Evolutionary conservation across 2,113 vertebrate species (phyloP), one percentile per base, ranked within the genome.

Genomic region (Pitta sordida): DNA sequence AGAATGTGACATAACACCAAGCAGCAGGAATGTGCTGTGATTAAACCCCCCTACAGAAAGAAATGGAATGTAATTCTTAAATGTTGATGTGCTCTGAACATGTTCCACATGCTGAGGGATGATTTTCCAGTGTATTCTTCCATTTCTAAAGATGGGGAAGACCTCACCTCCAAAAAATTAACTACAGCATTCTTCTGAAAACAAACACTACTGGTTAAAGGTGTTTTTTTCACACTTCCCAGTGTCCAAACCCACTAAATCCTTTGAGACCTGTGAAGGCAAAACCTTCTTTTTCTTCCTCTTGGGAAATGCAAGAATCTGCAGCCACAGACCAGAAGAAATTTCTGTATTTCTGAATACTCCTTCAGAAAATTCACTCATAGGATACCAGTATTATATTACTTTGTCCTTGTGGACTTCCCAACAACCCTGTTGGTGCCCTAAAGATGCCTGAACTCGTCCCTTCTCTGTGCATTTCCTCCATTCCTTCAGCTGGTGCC

Each of bases 11-110:
- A 24, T 17, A 79, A 71, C 27, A 91, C 8, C 32, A 86, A 85
- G 53, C 79, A 96, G 73, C 53, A 88, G 88, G 79, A 89, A 94
- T 91, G 81, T 83, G 39, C 30, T 86, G 53, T 60, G 88, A 91
- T 93, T 94, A 95, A 93, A 90, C 68, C 73, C 69, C 73, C 48
- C 74, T 63, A 79, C 68, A 59, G 82, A 78, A 83, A 62, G 77
- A 93, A 86, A 86, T 44, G 37, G 83, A 86, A 90, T 94, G 73
- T 37, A 90, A 90, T 83, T 88, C 69, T 91, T 88, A 82, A 69
- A 67, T 48, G 34, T 70, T 43, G 46, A 77, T 86, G 83, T 94
- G 73, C 60, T 88, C 86, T 81, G 88, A 90, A 86, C 41, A 75
- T 51, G 59, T 46, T 80, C 75, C 81, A 83, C 34, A 32, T 70